Evolutionary conservation across 2,888 invertebrate species (phyloP).

Genomic region (Parnassius orleans): DNA sequence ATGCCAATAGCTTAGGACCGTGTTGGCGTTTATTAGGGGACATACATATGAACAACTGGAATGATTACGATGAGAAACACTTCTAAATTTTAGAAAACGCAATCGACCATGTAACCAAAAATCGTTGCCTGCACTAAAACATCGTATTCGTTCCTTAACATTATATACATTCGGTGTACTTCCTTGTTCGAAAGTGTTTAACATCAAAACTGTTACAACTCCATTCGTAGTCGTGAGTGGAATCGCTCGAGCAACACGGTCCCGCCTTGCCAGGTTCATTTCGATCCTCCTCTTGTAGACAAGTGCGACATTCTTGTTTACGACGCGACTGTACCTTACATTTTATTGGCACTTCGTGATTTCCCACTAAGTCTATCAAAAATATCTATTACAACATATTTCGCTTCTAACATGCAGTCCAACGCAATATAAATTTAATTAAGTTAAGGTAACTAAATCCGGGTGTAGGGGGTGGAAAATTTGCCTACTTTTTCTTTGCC

Average conservation of each 20-base stretch:
- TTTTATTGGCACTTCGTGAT: constrained; percentile 66
- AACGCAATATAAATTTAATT: too few relatives aligned
- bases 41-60: too few relatives aligned
- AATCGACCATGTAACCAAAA: constrained; percentile 1
- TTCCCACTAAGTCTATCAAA: constrained; percentile 44
- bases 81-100: background rate
- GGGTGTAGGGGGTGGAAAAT: too few relatives aligned
- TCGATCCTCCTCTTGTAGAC: constrained; percentile 31
- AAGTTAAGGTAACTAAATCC: too few relatives aligned
- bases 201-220: constrained; percentile 23
- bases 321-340: constrained; percentile 50
- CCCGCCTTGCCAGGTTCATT: constrained; percentile 5
- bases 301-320: constrained; percentile 56
- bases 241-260: constrained; percentile 16
- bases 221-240: constrained; percentile 24
- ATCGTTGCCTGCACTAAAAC: background rate
- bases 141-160: background rate
- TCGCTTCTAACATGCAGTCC: too few relatives aligned
- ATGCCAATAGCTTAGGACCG: too few relatives aligned
- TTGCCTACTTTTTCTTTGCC: too few relatives aligned
- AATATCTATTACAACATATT: background rate
- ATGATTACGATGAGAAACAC: too few relatives aligned
- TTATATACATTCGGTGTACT: constrained; percentile 22
- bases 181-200: constrained; percentile 20
- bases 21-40: too few relatives aligned